Evolutionary conservation across 2,888 invertebrate genomes (phyloP).

Genomic region (Hirtodrosophila histrioides): DNA sequence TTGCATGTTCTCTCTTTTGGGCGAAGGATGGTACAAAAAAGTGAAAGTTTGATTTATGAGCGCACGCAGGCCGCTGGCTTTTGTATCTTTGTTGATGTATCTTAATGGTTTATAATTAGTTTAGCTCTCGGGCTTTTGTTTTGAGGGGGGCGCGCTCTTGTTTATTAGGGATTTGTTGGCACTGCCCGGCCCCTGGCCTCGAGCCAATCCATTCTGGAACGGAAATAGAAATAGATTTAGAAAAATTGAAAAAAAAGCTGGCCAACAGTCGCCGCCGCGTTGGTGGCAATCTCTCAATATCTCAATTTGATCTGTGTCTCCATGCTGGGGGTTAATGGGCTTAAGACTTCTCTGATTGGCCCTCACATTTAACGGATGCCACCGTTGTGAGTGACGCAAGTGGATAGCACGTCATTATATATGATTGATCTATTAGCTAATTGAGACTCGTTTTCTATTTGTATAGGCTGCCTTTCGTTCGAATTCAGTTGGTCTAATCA

Average conservation of each 20-base stretch:
- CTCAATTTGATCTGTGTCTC: conserved; percentile 38
- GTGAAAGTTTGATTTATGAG: conserved; percentile 80
- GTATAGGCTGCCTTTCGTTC: conserved; percentile 3
- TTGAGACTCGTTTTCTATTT: conserved; percentile 24
- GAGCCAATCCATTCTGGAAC: conserved; percentile 75
- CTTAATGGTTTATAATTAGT: conserved; percentile 69
- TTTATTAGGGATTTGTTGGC: conserved; percentile 46
- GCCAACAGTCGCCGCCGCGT: background rate
- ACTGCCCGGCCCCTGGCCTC: conserved; percentile 47
- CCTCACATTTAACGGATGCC: background rate
- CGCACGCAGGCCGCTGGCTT: conserved; percentile 44
- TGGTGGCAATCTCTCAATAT: conserved; percentile 9
- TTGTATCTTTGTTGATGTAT: conserved; percentile 48
- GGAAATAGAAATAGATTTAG: conserved; percentile 58
- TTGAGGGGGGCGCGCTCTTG: conserved; percentile 25
- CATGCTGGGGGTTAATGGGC: conserved; percentile 67
- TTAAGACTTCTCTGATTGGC: conserved; percentile 11
- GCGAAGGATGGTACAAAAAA: conserved; percentile 41
- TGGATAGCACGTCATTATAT: conserved; percentile 28
- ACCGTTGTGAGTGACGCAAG: conserved; percentile 38
- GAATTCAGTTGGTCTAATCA: conserved; percentile 4
- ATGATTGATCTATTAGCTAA: conserved; percentile 44
- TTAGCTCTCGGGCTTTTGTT: conserved; percentile 39
- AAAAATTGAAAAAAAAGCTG: conserved; percentile 1
- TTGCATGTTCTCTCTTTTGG: conserved; percentile 12